Evolutionary conservation across 2,888 invertebrate species (phyloP), one percentile per base, ranked within the genome.

Genomic region (Dryomyza anilis): DNA sequence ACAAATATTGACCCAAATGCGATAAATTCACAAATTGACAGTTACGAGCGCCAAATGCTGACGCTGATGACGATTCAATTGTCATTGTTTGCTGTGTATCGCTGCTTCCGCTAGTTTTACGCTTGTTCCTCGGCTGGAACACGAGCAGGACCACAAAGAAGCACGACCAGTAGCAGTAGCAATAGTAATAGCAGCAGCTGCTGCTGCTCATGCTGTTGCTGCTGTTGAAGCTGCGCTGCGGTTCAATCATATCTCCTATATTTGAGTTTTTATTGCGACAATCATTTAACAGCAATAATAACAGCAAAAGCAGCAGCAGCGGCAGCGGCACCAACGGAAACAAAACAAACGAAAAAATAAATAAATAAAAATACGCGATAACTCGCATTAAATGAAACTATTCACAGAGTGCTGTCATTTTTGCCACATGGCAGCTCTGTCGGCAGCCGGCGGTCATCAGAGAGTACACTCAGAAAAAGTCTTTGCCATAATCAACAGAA

Each of bases 1-100:
- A 50, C 66, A 63, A 66, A 64, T 64, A 64, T 67, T 63, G 64
- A 67, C 64, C 64, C 50, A 23, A 45, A 53, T 53, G 61, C 64
- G 56, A 67, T 67, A 64, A 67, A 67, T 67, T 64, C 45, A 43
- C 50, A 61, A 61, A 61, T 43, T 52, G 36, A 21, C 52, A 52
- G 43, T 21, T 36, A 27, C 16, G 25, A 19, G 30, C 46, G 30
- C 16, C 5, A n/a, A 48, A 2, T 12, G 27, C 16, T 25, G 36
- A 46, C 48, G 36, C 46, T n/a, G 48, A 48, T 48, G 48, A 33
- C 23, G 30, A 50, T 59, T 59, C 33, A 55, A 48, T 48, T 30
- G 48, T 59, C 33, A 19, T n/a, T 59, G 30, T n/a, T 12, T 39
- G 36, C n/a, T 56, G 12, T 56, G 21, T n/a, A 48, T 48, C 16